Evolutionary conservation across 2,888 invertebrate species (phyloP), one percentile per base, ranked within the genome.

Genomic region (Acronicta leporina): DNA sequence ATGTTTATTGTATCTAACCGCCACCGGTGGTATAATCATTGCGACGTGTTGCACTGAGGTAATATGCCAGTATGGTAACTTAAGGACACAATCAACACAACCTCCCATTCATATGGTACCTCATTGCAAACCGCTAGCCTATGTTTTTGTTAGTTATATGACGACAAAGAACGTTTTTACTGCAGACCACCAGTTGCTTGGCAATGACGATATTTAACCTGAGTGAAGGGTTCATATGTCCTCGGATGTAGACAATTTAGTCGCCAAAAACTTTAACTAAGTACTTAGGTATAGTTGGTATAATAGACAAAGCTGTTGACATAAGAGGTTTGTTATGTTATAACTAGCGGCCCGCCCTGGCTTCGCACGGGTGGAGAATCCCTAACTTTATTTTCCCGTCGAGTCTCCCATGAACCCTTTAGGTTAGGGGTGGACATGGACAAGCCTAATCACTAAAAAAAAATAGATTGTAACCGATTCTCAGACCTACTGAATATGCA

Each of bases 151-250:
- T 14, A 45, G 42, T 54, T 38, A 35, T 48, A 58, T 35, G 38
- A 52, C 33, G 30, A 59, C 71, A 63, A 63, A 71, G 54, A 27
- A 55, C 35, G 41, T 45, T 25, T 56, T 48, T 46, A 11, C 48
- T 52, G 57, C 53, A 50, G 42, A 46, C 59, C 48, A 38, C 42
- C 61, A 38, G 62, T 53, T 57, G 63, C 68, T 68, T 59, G 59
- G 65, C 73, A 68, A 72, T 64, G 56, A 62, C 62, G 46, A 47
- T 67, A 64, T 59, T 68, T 63, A 60, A 73, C 61, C 60, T 38
- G 59, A 79, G 79, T 79, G 79, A 79, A 79, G 71, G 79, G 79
- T 57, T 60, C 63, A 13, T 61, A 61, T 56, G 77, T 77, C 77
- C 77, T 77, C 75, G 77, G 66, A 67, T 55, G 60, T 63, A 49